Evolutionary conservation across 2,797 vertebrate species (phyloP).

Genomic region (Prionace glauca): DNA sequence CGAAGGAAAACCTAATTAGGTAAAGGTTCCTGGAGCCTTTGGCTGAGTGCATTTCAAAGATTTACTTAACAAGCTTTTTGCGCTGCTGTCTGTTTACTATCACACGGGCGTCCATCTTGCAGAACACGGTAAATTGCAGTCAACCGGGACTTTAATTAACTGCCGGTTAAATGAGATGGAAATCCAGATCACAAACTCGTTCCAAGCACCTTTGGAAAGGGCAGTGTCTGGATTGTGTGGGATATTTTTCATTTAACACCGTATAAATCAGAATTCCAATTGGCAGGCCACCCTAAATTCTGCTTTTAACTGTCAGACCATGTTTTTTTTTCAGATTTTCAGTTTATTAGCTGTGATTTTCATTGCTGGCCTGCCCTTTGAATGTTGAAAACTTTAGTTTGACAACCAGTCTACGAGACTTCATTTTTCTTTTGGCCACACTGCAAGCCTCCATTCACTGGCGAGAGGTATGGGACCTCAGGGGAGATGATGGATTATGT

Average conservation of each 20-base stretch:
- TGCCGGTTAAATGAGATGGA: neutral
- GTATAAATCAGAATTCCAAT: neutral
- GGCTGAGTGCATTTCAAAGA: neutral
- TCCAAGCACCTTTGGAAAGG: constrained; percentile 2
- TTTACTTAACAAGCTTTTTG: neutral
- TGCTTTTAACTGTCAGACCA: neutral
- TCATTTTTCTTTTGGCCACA: neutral
- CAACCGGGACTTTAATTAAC: constrained; percentile 1
- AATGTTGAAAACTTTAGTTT: neutral
- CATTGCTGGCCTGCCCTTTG: neutral
- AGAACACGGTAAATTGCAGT: neutral
- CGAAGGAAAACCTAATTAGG: constrained; percentile 15
- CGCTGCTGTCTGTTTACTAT: neutral
- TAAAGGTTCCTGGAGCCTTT: constrained; percentile 10
- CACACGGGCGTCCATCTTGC: neutral
- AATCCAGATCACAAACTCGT: neutral
- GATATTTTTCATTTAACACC: constrained; percentile 4
- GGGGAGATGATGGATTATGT: neutral
- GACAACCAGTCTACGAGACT: neutral
- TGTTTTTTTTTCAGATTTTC: neutral
- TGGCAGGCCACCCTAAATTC: neutral
- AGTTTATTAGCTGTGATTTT: constrained; percentile 16
- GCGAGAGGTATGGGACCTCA: neutral
- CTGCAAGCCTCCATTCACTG: neutral
- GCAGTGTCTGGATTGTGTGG: constrained; percentile 12